Percentiles rank a stretch among this genome's conserved stretches.
These are phyloP conservation scores for Harpalus rubripes DNA, from an alignment of 2,888 invertebrate genomes.

Conservation along the genomic window DNA sequence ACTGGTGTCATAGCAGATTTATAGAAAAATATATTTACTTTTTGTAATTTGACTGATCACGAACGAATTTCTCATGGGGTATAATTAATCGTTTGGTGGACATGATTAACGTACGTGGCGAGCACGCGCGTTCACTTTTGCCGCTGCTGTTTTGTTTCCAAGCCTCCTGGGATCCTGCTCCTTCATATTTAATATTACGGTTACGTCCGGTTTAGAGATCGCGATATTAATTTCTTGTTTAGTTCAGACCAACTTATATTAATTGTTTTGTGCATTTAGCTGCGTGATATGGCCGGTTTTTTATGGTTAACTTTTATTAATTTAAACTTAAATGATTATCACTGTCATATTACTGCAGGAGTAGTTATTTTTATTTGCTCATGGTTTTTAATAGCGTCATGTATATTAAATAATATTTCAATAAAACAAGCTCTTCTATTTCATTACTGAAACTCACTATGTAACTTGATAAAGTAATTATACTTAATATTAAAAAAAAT, in stretches of 20 bases:
- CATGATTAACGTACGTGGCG: slow-evolving; percentile 28
- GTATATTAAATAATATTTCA: too few species aligned
- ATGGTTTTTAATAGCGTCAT: too few species aligned
- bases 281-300: slow-evolving; percentile 12
- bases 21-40: not conserved
- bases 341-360: slow-evolving; percentile 36
- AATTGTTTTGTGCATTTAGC: slow-evolving; percentile 52
- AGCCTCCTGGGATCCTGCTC: slow-evolving; percentile 35
- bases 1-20: too few species aligned
- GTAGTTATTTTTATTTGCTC: not conserved
- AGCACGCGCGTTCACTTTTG: slow-evolving; percentile 12
- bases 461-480: too few species aligned
- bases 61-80: slow-evolving; percentile 5
- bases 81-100: slow-evolving; percentile 28
- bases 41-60: not conserved
- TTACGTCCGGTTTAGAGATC: slow-evolving; percentile 53
- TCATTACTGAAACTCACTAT: too few species aligned
- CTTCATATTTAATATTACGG: slow-evolving; percentile 48
- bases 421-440: too few species aligned
- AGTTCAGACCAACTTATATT: slow-evolving; percentile 48
- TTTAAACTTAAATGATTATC: slow-evolving; percentile 27
- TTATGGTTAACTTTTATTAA: slow-evolving; percentile 24
- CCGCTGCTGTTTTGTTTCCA: slow-evolving; percentile 43
- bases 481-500: too few species aligned
- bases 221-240: slow-evolving; percentile 52